Evolutionary conservation across 53 echinoderm and acorn worm species (phyloP).

Genomic region (Zoroaster sp.): DNA sequence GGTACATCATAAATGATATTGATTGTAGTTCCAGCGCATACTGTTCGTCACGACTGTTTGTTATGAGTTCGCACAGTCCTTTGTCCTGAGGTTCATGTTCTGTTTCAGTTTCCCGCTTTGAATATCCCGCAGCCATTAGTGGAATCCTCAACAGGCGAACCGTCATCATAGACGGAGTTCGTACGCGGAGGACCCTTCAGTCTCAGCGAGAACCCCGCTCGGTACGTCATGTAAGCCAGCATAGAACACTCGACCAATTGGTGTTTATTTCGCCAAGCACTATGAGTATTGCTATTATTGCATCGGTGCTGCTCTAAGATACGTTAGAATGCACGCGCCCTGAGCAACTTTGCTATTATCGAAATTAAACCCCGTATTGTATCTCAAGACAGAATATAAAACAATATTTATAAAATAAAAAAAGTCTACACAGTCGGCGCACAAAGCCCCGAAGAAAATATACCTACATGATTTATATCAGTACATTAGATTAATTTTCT

Average conservation of each 20-base stretch:
- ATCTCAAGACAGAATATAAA: background rate
- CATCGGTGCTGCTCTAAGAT: constrained; percentile 45
- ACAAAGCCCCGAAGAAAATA: constrained; percentile 45
- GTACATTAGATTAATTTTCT: constrained; percentile 47
- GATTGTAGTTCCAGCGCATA: too few relatives aligned
- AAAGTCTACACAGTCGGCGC: background rate
- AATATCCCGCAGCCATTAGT: constrained; percentile 3
- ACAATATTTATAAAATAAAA: constrained; percentile 37
- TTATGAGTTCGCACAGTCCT: background rate
- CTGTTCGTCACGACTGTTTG: too few relatives aligned
- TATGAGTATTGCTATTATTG: constrained; percentile 14
- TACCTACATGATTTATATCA: constrained; percentile 44
- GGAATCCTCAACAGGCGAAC: constrained; percentile 44
- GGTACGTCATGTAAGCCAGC: constrained; percentile 37
- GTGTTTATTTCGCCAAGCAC: constrained; percentile 52
- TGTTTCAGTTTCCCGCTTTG: background rate
- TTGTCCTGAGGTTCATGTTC: background rate
- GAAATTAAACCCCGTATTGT: constrained; percentile 48
- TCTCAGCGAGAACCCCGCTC: background rate
- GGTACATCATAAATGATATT: too few relatives aligned
- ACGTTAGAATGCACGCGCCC: constrained; percentile 56
- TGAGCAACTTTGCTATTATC: constrained; percentile 56
- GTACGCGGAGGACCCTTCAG: constrained; percentile 25
- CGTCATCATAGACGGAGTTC: background rate
- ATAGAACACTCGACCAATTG: constrained; percentile 45